Conservation (phyloP, 2,888 invertebrate species). For the Cantharis rustica region DNA sequence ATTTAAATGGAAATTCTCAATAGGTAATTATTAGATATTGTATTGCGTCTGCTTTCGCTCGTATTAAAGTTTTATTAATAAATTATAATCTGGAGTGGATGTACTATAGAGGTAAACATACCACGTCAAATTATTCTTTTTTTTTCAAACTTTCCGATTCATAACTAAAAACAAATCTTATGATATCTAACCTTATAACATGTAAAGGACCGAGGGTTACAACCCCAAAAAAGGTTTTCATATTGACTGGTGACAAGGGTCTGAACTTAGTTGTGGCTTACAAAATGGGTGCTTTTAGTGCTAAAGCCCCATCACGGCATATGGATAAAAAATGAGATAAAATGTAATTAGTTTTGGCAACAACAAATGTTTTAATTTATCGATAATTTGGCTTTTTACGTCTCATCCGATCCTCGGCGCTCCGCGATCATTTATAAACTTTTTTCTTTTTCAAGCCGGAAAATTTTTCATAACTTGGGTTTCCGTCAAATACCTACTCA, state of each 20-base stretch:
- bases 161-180: slow-evolving; percentile 3
- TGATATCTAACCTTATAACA: neutral
- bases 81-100: neutral
- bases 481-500: neutral
- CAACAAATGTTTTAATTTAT: neutral
- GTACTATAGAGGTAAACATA: too few species aligned
- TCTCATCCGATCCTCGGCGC: neutral
- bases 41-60: neutral
- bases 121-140: neutral
- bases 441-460: neutral
- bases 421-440: neutral
- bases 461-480: neutral
- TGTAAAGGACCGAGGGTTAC: slow-evolving; percentile 3
- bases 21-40: neutral
- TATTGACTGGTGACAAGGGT: slow-evolving; percentile 5
- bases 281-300: slow-evolving; percentile 5
- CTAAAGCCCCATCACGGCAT: neutral
- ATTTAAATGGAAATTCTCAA: neutral
- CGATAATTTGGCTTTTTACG: neutral
- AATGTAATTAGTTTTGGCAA: neutral
- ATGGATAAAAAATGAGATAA: neutral
- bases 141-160: neutral
- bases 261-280: slow-evolving; percentile 3
- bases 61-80: neutral
- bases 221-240: slow-evolving; percentile 1